These are phyloP conservation scores for Tragelaphus imberbis DNA, from an alignment of 2,113 vertebrate species.

Conservation along the genomic window DNA sequence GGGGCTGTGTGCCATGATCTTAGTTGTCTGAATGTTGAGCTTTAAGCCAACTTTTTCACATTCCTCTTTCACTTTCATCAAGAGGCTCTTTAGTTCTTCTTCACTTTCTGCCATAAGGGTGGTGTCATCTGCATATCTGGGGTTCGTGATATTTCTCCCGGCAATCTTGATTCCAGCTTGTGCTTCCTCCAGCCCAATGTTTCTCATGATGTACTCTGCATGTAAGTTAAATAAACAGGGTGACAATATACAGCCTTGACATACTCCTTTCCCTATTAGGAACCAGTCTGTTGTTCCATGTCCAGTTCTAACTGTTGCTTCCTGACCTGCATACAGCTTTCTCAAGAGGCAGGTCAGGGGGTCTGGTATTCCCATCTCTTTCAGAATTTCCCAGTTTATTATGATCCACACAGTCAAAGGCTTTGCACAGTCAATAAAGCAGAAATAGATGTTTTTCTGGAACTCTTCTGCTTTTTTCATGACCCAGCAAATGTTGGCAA, in stretches of 20 bases:
- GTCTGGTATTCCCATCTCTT: neutral
- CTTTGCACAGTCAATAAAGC: neutral
- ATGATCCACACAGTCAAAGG: neutral
- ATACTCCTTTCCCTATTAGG: neutral
- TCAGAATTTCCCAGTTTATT: neutral
- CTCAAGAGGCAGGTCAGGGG: neutral
- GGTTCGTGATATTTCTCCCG: neutral
- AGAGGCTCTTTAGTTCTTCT: neutral
- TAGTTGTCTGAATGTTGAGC: neutral
- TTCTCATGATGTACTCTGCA: neutral
- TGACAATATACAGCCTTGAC: neutral
- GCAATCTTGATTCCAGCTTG: neutral
- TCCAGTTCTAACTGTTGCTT: neutral
- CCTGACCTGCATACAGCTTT: neutral
- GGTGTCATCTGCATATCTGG: neutral
- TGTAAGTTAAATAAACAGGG: neutral
- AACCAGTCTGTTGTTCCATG: neutral
- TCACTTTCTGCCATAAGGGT: neutral
- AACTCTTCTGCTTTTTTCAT: too few relatives aligned
- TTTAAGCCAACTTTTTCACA: neutral
- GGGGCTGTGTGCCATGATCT: neutral
- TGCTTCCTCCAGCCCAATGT: fast-evolving
- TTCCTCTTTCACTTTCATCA: neutral
- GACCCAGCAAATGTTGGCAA: too few relatives aligned
- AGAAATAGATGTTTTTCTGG: too few relatives aligned